Conservation (phyloP, 2,888 invertebrate species). For the Incurvaria masculella region DNA sequence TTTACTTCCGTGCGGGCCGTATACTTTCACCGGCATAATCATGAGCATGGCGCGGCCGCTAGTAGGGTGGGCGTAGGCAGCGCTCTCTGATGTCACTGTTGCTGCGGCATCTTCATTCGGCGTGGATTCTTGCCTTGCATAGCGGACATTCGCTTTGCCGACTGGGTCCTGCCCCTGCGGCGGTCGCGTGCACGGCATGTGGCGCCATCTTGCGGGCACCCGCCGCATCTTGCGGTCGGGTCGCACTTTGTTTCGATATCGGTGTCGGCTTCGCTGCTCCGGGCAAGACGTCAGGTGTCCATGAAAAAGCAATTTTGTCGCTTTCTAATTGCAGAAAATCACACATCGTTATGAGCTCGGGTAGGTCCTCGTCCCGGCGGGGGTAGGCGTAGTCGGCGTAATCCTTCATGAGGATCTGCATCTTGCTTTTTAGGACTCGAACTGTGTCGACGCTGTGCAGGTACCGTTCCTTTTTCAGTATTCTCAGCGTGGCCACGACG, state of each 20-base stretch:
- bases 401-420: background rate
- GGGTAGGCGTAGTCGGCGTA: background rate
- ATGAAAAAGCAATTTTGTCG: background rate
- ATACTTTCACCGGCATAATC: constrained; percentile 12
- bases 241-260: too few species aligned
- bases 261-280: too few species aligned
- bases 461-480: background rate
- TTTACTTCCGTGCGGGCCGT: constrained; percentile 10
- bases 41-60: constrained; percentile 8
- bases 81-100: too few species aligned
- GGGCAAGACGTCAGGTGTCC: too few species aligned
- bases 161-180: too few species aligned
- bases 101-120: too few species aligned
- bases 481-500: background rate
- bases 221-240: too few species aligned
- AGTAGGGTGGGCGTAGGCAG: too few species aligned
- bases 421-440: background rate
- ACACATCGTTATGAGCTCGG: background rate
- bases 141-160: too few species aligned
- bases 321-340: background rate
- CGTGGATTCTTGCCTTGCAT: too few species aligned
- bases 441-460: background rate
- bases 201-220: too few species aligned
- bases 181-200: too few species aligned
- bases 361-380: background rate